phyloP scores from a whole-genome alignment of 2,888 invertebrate genomes.

The Hesperia comma region DNA sequence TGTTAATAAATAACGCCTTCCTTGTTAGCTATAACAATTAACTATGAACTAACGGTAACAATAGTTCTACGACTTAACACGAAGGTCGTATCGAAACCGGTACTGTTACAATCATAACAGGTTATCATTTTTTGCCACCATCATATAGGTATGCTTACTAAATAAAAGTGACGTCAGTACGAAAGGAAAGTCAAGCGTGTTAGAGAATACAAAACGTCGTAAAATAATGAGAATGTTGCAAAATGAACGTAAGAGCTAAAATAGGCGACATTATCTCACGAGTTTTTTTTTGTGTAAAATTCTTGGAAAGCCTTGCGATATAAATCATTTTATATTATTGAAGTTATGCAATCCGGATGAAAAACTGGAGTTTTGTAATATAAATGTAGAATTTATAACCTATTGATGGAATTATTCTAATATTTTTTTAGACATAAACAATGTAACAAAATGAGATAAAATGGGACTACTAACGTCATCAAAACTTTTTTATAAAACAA shows the following conservation, averaged over 20 bases:
- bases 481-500: no score
- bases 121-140: constrained; percentile 57
- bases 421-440: no score
- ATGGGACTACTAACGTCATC: no score
- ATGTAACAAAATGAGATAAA: no score
- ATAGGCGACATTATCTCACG: constrained; percentile 12
- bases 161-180: constrained; percentile 23
- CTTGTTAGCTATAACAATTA: constrained; percentile 34
- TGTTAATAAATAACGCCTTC: constrained; percentile 25
- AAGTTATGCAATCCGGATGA: no score
- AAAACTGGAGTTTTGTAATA: no score
- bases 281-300: neutral
- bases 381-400: no score
- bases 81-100: constrained; percentile 68
- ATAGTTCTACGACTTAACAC: constrained; percentile 45
- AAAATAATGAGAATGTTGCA: constrained; percentile 29
- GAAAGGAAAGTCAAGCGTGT: constrained; percentile 22
- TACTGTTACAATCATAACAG: constrained; percentile 53
- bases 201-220: constrained; percentile 13
- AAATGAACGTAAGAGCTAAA: neutral
- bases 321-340: neutral
- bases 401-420: no score
- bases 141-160: constrained; percentile 39
- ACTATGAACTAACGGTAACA: constrained; percentile 46
- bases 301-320: neutral